A percentile compares a stretch with the other conserved stretches of the same genome.
phyloP scores from a whole-genome alignment of 2,888 invertebrate species.

The Cephus nigrinus region DNA sequence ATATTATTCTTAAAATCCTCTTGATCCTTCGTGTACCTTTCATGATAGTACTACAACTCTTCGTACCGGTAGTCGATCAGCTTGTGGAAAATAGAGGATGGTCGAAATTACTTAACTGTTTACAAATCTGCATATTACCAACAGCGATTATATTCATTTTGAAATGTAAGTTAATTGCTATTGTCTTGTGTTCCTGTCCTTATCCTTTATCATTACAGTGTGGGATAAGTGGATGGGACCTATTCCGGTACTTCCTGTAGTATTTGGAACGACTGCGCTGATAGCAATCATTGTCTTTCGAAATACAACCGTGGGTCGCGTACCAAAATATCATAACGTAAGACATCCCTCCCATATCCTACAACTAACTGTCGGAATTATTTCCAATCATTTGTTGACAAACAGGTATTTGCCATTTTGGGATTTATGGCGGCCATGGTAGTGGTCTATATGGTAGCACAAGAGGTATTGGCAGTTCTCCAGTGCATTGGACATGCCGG shows the following conservation, averaged over 20 bases:
- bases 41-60: conserved; percentile 68
- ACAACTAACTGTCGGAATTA: not conserved
- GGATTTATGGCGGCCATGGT: conserved; percentile 71
- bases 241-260: conserved; percentile 42
- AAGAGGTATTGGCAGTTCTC: conserved; percentile 71
- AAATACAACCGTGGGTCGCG: conserved; percentile 40
- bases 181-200: not conserved
- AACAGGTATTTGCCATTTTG: conserved; percentile 68
- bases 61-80: conserved; percentile 71
- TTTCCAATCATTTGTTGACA: not conserved
- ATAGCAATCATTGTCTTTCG: conserved; percentile 47
- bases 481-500: conserved; percentile 72
- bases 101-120: conserved; percentile 70
- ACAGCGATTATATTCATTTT: conserved; percentile 58
- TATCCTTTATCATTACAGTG: not conserved
- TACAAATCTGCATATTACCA: conserved; percentile 69
- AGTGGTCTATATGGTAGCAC: conserved; percentile 72
- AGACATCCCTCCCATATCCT: conserved; percentile 23
- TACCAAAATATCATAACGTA: conserved; percentile 59
- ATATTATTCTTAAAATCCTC: conserved; percentile 53
- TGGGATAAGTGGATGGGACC: conserved; percentile 33
- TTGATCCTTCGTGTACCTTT: conserved; percentile 68
- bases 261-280: conserved; percentile 34
- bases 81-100: conserved; percentile 68
- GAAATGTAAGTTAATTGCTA: not conserved